A percentile compares a stretch with the other conserved stretches of the same genome.
Evolutionary conservation across 1,140 invertebrate species (phyloP).

Genomic region (Galleria mellonella): DNA sequence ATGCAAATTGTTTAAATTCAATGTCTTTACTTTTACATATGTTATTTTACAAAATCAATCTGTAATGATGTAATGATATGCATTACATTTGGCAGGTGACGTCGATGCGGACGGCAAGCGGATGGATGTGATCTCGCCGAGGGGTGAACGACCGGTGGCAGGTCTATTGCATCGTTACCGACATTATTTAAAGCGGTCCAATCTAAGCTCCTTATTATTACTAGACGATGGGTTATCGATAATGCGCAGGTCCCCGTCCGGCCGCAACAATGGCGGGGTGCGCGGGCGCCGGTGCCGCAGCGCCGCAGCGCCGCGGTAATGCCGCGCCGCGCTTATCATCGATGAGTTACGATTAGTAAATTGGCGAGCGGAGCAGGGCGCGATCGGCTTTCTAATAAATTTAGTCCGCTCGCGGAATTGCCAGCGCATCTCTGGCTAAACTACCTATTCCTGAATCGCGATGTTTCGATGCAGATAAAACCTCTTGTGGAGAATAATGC

Average conservation of each 20-base stretch:
- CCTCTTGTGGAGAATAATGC: not conserved
- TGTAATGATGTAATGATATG: too few relatives aligned
- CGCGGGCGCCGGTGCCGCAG: not conserved
- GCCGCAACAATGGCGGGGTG: not conserved
- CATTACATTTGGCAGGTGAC: too few relatives aligned
- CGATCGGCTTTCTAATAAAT: conserved; percentile 51
- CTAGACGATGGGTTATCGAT: conserved; percentile 10
- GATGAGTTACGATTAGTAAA: conserved; percentile 63
- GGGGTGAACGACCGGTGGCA: not conserved
- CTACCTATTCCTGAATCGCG: conserved; percentile 1
- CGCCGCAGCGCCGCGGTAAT: conserved; percentile 5
- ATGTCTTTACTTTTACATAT: too few relatives aligned
- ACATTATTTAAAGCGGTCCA: conserved; percentile 15
- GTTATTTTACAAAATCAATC: too few relatives aligned
- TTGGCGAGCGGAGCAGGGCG: conserved; percentile 46
- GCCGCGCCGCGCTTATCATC: conserved; percentile 34
- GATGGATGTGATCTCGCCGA: not conserved
- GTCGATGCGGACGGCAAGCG: too few relatives aligned
- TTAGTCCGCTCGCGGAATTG: conserved; percentile 30
- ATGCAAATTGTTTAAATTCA: too few relatives aligned
- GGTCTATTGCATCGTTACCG: not conserved
- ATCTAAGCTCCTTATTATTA: conserved; percentile 15
- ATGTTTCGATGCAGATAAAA: not conserved
- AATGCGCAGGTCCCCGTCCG: conserved; percentile 9
- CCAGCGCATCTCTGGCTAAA: conserved; percentile 19